phyloP scores from a whole-genome alignment of 2,888 invertebrate species.

The Lymantria monacha region DNA sequence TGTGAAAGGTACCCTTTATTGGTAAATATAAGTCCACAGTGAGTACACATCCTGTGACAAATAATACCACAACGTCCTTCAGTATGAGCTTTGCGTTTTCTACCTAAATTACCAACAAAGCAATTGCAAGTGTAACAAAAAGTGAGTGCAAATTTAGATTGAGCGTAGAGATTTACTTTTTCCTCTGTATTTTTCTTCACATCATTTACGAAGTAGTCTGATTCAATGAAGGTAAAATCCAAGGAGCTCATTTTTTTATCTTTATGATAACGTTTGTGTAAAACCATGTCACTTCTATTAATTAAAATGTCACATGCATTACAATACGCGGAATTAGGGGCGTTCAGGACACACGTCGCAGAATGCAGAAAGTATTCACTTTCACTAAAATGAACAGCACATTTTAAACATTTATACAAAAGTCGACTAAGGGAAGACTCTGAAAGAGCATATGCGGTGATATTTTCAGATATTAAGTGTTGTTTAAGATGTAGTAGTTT shows the following conservation, averaged over 20 bases:
- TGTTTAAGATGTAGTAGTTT: conserved; percentile 51
- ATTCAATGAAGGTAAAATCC: conserved; percentile 38
- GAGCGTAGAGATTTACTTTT: neutral
- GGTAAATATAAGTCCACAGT: conserved; percentile 57
- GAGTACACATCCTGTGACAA: conserved; percentile 41
- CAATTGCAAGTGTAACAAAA: conserved; percentile 57
- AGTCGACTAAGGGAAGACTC: conserved; percentile 33
- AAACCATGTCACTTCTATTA: conserved; percentile 34
- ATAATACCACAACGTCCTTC: conserved; percentile 38
- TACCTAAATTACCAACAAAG: conserved; percentile 37
- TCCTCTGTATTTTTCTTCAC: neutral
- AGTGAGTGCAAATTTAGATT: conserved; percentile 24
- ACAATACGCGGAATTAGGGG: conserved; percentile 46
- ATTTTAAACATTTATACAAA: conserved; percentile 56
- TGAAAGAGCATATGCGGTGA: conserved; percentile 42
- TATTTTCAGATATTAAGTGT: conserved; percentile 43
- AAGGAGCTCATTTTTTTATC: conserved; percentile 8
- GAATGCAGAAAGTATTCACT: conserved; percentile 45
- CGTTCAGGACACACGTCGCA: conserved; percentile 38
- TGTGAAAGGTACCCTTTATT: conserved; percentile 39
- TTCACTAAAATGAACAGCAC: conserved; percentile 54
- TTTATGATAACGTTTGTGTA: conserved; percentile 38
- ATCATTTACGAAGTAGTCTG: conserved; percentile 15
- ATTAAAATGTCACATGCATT: conserved; percentile 55
- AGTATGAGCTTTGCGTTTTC: conserved; percentile 36